Evolutionary conservation across 1,140 invertebrate genomes (phyloP).

Genomic region (Pseudomyrmex concolor): DNA sequence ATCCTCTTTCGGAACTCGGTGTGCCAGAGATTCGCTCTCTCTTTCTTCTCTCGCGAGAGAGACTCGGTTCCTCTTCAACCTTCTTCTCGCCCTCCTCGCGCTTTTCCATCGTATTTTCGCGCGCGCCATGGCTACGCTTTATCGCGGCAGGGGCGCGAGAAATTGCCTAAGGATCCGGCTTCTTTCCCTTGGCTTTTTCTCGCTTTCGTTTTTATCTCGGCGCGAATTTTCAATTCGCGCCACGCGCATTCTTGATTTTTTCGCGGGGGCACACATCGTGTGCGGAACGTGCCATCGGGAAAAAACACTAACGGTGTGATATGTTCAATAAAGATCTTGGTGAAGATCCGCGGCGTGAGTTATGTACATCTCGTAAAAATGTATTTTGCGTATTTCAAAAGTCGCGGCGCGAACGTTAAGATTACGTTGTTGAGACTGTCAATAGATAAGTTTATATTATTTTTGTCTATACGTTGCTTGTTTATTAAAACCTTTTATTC

Average conservation of each 20-base stretch:
- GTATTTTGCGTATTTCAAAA: neutral
- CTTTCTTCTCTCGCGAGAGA: constrained; percentile 42
- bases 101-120: constrained; percentile 45
- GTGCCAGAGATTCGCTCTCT: neutral
- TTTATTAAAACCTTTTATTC: neutral
- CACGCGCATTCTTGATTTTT: constrained; percentile 62
- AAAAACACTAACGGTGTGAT: neutral
- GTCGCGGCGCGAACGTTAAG: neutral
- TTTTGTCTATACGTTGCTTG: neutral
- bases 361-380: neutral
- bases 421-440: neutral
- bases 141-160: constrained; percentile 66
- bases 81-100: constrained; percentile 19
- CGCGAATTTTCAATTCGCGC: constrained; percentile 70
- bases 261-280: constrained; percentile 10
- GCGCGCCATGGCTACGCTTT: constrained; percentile 60
- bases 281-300: neutral
- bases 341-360: neutral
- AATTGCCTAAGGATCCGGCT: constrained; percentile 68
- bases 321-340: neutral
- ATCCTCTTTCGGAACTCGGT: constrained; percentile 59
- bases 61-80: constrained; percentile 12
- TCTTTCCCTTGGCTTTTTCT: constrained; percentile 3
- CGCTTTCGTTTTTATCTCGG: constrained; percentile 64
- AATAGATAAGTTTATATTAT: neutral